Conservation (phyloP, 92 coral and sea anemone species). For the Zoanthus sansibaricus region DNA sequence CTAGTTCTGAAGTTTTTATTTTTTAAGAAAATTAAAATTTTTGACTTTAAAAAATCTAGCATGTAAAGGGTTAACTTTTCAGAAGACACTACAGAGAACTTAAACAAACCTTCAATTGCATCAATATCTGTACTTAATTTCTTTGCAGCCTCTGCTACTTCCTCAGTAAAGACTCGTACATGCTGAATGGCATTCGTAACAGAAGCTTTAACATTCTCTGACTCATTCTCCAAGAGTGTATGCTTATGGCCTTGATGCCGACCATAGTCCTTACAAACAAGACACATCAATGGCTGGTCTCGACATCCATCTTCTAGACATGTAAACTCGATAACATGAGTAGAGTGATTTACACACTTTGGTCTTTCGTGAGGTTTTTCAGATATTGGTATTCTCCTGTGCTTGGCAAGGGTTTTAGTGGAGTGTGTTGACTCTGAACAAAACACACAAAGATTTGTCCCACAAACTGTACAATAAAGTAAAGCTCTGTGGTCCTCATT, state of each 20-base stretch:
- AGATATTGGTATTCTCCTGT: constrained; percentile 90
- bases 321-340: constrained; percentile 95
- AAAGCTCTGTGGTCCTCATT: constrained; percentile 94
- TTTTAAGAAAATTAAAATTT: no score
- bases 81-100: not conserved
- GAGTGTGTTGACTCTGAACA: constrained; percentile 93
- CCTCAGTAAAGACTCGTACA: constrained; percentile 90
- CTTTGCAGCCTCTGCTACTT: constrained; percentile 90
- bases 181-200: constrained; percentile 95
- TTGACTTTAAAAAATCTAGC: no score
- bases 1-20: no score
- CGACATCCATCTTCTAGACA: constrained; percentile 93
- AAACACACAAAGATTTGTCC: constrained; percentile 81
- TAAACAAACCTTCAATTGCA: constrained; percentile 89
- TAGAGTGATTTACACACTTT: constrained; percentile 85
- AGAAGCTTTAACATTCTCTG: constrained; percentile 92
- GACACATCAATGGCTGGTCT: constrained; percentile 93
- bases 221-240: constrained; percentile 88
- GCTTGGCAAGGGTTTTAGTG: constrained; percentile 93
- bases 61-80: no score
- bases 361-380: constrained; percentile 95
- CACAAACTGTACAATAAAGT: constrained; percentile 91
- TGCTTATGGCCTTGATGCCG: constrained; percentile 97
- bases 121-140: constrained; percentile 91
- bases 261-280: constrained; percentile 98